Base-by-base conservation (phyloP, 2,113 vertebrate genomes). In the Cricetomys ansorgei region DNA sequence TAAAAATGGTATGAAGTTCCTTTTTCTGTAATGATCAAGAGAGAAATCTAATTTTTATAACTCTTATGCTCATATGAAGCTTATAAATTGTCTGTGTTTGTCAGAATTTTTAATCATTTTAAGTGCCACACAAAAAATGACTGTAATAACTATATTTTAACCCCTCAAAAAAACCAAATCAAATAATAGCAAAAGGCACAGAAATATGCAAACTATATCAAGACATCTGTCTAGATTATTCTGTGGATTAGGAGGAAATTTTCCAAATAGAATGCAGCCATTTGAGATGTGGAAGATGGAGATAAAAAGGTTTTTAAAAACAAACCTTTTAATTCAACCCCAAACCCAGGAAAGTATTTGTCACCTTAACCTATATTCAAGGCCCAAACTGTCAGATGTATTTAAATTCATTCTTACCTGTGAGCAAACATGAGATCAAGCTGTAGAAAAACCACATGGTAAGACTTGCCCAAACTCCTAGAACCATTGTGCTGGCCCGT, bases 361-460 rank as follows among this genome's bases (percentile, higher is more conserved):
- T 92, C 15, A 75, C 53, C 62, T 91, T 89, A 92, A 88, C 5
- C 79, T 87, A 79, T 73, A 89, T 73, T 95, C 23, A 31, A 96
- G 59, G 86, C 55, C 59, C 94, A 86, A 83, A 72, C 55, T 89
- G 69, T 62, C 67, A 69, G 12, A 45, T 34, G 6, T 34, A 87
- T 92, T 84, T 85, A 91, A 92, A 92, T 95, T 87, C 62, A 77
- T 75, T 91, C 96, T 96, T 97, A 98, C 98, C 97, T 84, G 62
- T 55, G 53, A 92, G 83, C 70, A 96, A 96, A 91, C 95, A 88
- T 45, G 77, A 93, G 69, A 97, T 95, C 92, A 96, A 92, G 40
- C 70, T 0, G 50, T 70, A 97, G 91, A 96, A 83, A 95, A 97
- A 23, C 92, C 95, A 95, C 94, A 96, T 75, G 92, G 62, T 76